These are phyloP conservation scores for Cavia aperea DNA, from an alignment of 2,113 vertebrate species.

Conservation along the genomic window DNA sequence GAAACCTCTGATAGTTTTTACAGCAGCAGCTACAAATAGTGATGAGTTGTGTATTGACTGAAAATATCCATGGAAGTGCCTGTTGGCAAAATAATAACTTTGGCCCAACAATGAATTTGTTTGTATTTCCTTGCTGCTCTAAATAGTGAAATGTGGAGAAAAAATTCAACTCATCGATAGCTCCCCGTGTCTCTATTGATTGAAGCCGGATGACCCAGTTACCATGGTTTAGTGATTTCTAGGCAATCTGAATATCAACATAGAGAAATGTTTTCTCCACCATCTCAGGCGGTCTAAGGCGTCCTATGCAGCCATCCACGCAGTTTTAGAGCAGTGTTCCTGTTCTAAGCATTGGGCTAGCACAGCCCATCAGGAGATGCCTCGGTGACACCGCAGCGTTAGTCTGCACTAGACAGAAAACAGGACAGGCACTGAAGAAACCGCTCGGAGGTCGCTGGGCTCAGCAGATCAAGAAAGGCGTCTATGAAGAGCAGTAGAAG, in stretches of 20 bases:
- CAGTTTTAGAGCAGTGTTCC: background rate
- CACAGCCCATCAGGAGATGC: background rate
- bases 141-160: background rate
- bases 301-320: background rate
- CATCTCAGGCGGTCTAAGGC: accelerated
- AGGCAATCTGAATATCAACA: background rate
- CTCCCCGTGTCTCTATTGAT: background rate
- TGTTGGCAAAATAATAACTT: background rate
- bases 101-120: background rate
- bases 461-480: background rate
- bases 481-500: background rate
- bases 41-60: background rate
- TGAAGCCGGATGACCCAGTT: background rate
- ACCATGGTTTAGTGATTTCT: background rate
- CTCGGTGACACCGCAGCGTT: background rate
- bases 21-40: background rate
- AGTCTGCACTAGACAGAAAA: background rate
- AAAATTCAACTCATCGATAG: background rate
- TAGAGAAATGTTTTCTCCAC: background rate
- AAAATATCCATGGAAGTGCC: background rate
- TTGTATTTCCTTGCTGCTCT: constrained; percentile 1
- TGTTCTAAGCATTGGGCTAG: background rate
- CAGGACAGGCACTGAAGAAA: background rate
- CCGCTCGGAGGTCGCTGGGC: background rate
- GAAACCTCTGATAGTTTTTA: background rate